These are phyloP conservation scores for Chelonia mydas DNA, from an alignment of 2,797 vertebrate species.

Conservation along the genomic window DNA sequence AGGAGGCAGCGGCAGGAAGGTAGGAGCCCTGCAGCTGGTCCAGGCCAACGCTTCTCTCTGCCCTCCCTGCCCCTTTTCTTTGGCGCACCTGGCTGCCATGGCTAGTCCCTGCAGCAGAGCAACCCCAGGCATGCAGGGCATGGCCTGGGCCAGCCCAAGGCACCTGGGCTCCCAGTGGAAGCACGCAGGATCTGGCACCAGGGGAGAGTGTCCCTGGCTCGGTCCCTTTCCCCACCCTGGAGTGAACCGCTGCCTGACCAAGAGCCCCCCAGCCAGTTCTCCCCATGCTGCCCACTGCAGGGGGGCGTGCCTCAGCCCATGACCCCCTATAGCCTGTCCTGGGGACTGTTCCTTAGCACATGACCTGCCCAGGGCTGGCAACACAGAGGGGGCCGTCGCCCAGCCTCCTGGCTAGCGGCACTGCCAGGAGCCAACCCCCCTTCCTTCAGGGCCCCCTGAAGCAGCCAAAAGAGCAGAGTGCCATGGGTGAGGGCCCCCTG, in stretches of 20 bases:
- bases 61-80: neutral
- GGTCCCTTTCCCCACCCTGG: neutral
- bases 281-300: neutral
- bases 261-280: neutral
- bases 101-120: neutral
- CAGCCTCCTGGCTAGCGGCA: too few species aligned
- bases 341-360: too few species aligned
- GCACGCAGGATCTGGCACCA: too few species aligned
- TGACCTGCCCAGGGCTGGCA: neutral
- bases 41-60: neutral
- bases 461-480: neutral
- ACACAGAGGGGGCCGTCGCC: too few species aligned
- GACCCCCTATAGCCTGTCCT: neutral
- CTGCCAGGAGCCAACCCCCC: too few species aligned
- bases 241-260: neutral
- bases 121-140: too few species aligned
- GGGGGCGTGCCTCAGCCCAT: neutral
- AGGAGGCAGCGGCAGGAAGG: conserved; percentile 26
- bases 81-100: neutral
- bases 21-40: neutral
- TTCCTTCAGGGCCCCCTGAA: neutral
- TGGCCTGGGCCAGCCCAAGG: too few species aligned
- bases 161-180: too few species aligned
- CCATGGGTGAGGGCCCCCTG: too few species aligned
- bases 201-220: too few species aligned